Percentiles rank a stretch among this genome's conserved stretches.
Conservation (phyloP, 1,140 invertebrate species). For the Paramacrobiotus metropolitanus region DNA sequence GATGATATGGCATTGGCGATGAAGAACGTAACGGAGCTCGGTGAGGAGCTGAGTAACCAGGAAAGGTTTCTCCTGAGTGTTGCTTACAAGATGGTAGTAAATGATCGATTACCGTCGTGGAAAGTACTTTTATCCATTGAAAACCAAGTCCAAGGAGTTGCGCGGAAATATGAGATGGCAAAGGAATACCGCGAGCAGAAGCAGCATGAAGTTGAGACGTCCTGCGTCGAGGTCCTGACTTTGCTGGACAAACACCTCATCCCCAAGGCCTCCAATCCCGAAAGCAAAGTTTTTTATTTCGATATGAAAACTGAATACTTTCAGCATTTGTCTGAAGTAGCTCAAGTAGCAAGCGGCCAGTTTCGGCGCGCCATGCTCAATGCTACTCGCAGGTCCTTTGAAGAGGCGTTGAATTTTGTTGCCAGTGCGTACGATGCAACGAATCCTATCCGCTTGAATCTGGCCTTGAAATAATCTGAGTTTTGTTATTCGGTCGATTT, state of each 20-base stretch:
- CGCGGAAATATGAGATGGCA: constrained; percentile 94
- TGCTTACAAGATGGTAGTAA: constrained; percentile 97
- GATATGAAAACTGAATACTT: constrained; percentile 99
- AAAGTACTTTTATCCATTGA: constrained; percentile 95
- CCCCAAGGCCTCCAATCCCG: constrained; percentile 79
- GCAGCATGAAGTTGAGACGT: constrained; percentile 89
- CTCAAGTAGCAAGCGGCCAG: constrained; percentile 52
- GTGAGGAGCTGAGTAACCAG: constrained; percentile 76
- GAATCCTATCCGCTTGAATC: constrained; percentile 67
- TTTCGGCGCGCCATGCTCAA: constrained; percentile 18
- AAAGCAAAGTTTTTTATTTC: constrained; percentile 96
- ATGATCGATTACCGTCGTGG: constrained; percentile 86
- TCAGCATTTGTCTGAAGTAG: constrained; percentile 93
- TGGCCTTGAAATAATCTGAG: constrained; percentile 92
- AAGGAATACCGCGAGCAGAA: constrained; percentile 94
- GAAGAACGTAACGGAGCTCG: constrained; percentile 88
- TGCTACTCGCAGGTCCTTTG: constrained; percentile 23
- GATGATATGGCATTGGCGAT: constrained; percentile 88
- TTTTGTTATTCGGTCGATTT: no score
- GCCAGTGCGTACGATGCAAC: constrained; percentile 21
- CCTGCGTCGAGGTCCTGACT: constrained; percentile 89
- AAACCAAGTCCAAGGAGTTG: constrained; percentile 76
- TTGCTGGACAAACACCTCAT: constrained; percentile 90
- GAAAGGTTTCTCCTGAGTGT: constrained; percentile 92
- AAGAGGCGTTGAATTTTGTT: constrained; percentile 23